Conservation (phyloP, 2,797 vertebrate species). For the Pseudochirops cupreus region DNA sequence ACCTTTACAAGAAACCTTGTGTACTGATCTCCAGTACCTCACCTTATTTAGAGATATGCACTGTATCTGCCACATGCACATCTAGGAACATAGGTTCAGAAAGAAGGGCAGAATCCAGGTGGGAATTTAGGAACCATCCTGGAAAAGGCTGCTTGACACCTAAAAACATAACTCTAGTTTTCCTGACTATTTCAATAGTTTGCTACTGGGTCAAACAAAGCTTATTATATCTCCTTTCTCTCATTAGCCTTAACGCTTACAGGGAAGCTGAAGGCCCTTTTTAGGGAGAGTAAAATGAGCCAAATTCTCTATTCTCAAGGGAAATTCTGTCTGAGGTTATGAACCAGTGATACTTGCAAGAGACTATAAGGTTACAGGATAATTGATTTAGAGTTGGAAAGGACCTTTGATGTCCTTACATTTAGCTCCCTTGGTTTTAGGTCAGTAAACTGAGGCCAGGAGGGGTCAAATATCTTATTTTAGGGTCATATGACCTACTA, state of each 20-base stretch:
- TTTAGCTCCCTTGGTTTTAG: conserved; percentile 14
- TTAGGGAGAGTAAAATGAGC: neutral
- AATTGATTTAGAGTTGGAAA: neutral
- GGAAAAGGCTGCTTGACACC: neutral
- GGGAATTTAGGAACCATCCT: neutral
- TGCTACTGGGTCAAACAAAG: neutral
- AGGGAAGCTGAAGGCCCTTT: neutral
- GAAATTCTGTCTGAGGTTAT: neutral
- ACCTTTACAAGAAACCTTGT: neutral
- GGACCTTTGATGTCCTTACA: neutral
- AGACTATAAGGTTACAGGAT: neutral
- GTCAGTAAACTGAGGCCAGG: conserved; percentile 1
- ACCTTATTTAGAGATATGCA: neutral
- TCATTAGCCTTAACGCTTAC: neutral
- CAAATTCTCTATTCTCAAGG: neutral
- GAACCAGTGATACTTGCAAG: neutral
- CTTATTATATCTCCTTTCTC: neutral
- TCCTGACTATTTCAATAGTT: neutral
- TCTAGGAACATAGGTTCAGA: neutral
- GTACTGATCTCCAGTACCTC: neutral
- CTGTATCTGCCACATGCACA: neutral
- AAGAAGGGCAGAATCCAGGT: neutral
- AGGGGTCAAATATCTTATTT: conserved; percentile 7
- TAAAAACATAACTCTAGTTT: neutral
- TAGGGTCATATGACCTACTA: neutral